Base-by-base conservation (phyloP, 1,140 invertebrate species). In the Drosophila subobscura region DNA sequence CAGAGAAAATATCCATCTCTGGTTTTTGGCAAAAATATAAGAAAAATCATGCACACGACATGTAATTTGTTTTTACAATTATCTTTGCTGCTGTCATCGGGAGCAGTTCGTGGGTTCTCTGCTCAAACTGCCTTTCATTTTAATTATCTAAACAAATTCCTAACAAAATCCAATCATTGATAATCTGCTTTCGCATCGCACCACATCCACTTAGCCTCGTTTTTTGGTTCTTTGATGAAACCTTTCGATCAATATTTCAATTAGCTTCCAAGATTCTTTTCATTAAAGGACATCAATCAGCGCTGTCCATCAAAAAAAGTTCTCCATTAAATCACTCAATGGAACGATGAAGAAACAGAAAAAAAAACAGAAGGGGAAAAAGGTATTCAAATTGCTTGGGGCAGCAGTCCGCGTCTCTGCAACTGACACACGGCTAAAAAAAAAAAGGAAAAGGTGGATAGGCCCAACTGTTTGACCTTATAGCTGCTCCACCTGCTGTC, bases 401-500 rank as follows among this genome's bases (percentile, higher is more conserved):
- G 29, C 25, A 3, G 56, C 29, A 25, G 37, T 33, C 23, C 33
- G 45, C 37, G 44, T 20, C 53, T 16, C 66, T 71, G 67, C 67
- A 71, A 67, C 67, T 65, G 71, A 55, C 71, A 73, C 52, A 55
- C 59, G 27, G 33, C 51, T 50, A 68, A 46, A 52, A 72, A 42
- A 51, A 72, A 64, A 63, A 20, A 20, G 16, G 16, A 20, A 20
- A 20, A 20, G 16, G 16, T 46, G 68, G 71, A 51, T 72, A 72
- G 68, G 68, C 68, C 67, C 53, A 72, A 50, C 60, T 74, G 71
- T 74, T 74, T 73, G 59, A 73, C 70, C 70, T 73, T 64, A 50
- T 55, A 41, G 67, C 65, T 58, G 67, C 65, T 58, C 27, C 53
- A n/a, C n/a, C 40, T 52, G 50, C 47, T 8, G 16, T 33, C 47